These are phyloP conservation scores for Onychomys leucogaster DNA, from an alignment of 2,797 vertebrate genomes.

Conservation along the genomic window DNA sequence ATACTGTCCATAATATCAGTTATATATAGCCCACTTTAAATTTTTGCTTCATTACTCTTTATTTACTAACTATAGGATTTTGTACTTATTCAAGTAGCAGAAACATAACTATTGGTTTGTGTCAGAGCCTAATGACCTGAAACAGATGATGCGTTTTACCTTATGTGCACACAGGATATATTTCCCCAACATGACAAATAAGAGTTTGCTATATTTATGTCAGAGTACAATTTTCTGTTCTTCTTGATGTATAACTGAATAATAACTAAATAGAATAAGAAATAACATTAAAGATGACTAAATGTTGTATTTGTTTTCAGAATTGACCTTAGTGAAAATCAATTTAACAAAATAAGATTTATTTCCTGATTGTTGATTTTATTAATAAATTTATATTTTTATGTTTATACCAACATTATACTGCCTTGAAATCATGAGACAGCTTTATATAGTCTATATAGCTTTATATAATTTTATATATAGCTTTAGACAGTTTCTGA, in stretches of 20 bases:
- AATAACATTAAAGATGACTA: neutral
- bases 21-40: neutral
- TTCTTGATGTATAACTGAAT: neutral
- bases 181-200: neutral
- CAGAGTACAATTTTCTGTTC: neutral
- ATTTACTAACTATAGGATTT: neutral
- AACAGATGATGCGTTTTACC: neutral
- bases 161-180: neutral
- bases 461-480: neutral
- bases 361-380: neutral
- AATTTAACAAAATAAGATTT: neutral
- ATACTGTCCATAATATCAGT: neutral
- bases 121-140: neutral
- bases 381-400: neutral
- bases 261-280: slow-evolving; percentile 13
- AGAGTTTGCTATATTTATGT: neutral
- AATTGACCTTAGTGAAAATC: neutral
- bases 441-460: neutral
- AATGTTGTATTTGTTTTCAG: slow-evolving; percentile 2
- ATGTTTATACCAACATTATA: neutral
- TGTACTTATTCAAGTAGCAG: neutral
- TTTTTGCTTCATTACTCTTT: neutral
- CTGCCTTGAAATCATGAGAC: neutral
- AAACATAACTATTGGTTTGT: neutral
- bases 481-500: neutral